These are phyloP conservation scores for Patagioenas fasciata DNA, from an alignment of 2,113 vertebrate genomes.

Conservation along the genomic window DNA sequence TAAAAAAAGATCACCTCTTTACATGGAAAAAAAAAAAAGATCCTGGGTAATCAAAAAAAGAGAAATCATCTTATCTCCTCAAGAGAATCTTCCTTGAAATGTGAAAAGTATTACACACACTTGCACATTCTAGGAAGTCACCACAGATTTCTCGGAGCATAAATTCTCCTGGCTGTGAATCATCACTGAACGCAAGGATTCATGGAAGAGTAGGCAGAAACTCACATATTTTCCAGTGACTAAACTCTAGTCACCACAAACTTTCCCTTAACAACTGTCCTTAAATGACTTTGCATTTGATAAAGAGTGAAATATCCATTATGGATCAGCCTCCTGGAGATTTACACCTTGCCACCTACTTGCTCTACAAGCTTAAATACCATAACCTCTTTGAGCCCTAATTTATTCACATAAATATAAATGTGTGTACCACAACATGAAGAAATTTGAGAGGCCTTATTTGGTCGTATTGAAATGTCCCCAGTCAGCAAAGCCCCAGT, in stretches of 20 bases:
- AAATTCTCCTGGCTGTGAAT: constrained; percentile 44
- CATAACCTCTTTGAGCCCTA: not conserved
- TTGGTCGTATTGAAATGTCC: not conserved
- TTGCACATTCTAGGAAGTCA: not conserved
- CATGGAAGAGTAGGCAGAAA: not conserved
- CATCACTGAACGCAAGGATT: constrained; percentile 25
- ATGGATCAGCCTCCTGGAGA: not conserved
- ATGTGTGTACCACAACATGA: fast-evolving
- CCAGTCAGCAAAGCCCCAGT: not conserved
- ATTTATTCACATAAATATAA: not conserved
- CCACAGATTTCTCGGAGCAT: not conserved
- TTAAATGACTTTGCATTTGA: not conserved
- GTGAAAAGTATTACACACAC: not conserved
- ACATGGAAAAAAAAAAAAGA: not conserved
- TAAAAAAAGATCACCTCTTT: not conserved
- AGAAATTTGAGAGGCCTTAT: not conserved
- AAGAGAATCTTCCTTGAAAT: not conserved
- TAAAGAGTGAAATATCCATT: not conserved
- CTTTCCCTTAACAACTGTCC: constrained; percentile 24
- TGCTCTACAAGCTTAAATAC: not conserved
- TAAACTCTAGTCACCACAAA: not conserved
- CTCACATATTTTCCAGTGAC: constrained; percentile 41
- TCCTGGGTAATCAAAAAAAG: not conserved
- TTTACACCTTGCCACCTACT: not conserved
- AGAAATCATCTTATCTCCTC: not conserved